Evolutionary conservation across 2,888 invertebrate species (phyloP), one percentile per base, ranked within the genome.

Genomic region (Endotricha flammealis): DNA sequence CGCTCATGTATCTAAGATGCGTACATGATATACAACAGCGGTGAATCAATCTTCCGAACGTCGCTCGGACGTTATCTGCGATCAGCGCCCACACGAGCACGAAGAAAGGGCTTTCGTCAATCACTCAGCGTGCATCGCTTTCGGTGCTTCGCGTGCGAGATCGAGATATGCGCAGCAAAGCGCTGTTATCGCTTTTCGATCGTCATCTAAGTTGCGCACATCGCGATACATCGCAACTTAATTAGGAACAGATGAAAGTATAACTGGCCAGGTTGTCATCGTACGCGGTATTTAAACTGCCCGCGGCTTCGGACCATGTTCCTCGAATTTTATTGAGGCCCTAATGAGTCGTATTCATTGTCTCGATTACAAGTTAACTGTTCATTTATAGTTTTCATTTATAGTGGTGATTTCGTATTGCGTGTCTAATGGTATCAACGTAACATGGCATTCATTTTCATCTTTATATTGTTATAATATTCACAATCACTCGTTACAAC

Each of bases 41-140:
- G 72, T 74, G 79, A 81, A 85, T 85, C 80, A 81, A 85, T 85
- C 79, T 82, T 73, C 57, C 61, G 58, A 57, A 63, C 61, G 59
- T 48, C 56, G n/a, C n/a, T n/a, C n/a, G 51, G 60, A 64, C 64
- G 61, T 74, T 80, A 82, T 82, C 82, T 66, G 23, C 42, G 60
- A 79, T 82, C 78, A 40, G 57, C 66, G 69, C 70, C 70, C 67
- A 73, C 72, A 62, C 57, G 47, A 36, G 49, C 48, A 48, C 55
- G 50, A 63, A 52, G 55, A 62, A 67, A 64, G 61, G 49, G 52
- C 61, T 64, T 61, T 64, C 63, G 57, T 60, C 57, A 58, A 64
- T 62, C 57, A 47, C 47, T 56, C 55, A 53, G 48, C 58, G 42
- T 50, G 47, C 56, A 58, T 56, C 57, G 52, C 58, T 61, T 49